Base-by-base conservation (phyloP, 2,888 invertebrate species). In the Caenorhabditis auriculariae region DNA sequence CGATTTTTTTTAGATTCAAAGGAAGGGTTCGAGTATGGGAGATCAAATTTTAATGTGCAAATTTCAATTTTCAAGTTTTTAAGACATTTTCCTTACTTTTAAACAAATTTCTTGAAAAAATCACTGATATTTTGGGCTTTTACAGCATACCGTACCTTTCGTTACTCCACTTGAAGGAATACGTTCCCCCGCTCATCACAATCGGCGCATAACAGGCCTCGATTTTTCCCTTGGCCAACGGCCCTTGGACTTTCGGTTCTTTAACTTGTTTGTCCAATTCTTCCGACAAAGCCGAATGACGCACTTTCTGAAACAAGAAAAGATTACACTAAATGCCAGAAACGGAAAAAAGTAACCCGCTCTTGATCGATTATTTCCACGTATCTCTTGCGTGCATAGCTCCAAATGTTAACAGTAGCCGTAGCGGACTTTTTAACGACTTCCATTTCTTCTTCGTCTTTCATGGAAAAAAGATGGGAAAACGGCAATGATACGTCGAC, bases 131-230 rank as follows among this genome's bases (percentile, higher is more conserved):
- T n/a, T n/a, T n/a, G n/a, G n/a, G n/a, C n/a, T n/a, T n/a, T n/a
- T n/a, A n/a, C n/a, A 35, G 12, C 35, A 1, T 15, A 35, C n/a
- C 35, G 54, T 69, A 86, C 86, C 87, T 87, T 49, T 84, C 88
- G 3, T 91, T 91, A 81, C 93, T 95, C 84, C 96, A 98, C 84
- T 98, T 99, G 43, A 99, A 86, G 80, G 89, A 91, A 84, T 96
- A 98, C 81, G 90, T 89, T n/a, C 95, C 96, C 7, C 98, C 98
- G 32, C 95, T 96, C 83, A 98, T 98, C 78, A 99, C 92, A 57
- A 99, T 99, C 0, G 98, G 91, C 0, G 95, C 93, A 82, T 96
- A 99, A 82, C 96, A 98, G 88, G 93, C 91, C 80, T 98, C 96
- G 3, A 93, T 90, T 3, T 89, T 53, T 15, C 68, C 62, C 32